Evolutionary conservation across 2,888 invertebrate genomes (phyloP).

Genomic region (Pilophorus perplexus): DNA sequence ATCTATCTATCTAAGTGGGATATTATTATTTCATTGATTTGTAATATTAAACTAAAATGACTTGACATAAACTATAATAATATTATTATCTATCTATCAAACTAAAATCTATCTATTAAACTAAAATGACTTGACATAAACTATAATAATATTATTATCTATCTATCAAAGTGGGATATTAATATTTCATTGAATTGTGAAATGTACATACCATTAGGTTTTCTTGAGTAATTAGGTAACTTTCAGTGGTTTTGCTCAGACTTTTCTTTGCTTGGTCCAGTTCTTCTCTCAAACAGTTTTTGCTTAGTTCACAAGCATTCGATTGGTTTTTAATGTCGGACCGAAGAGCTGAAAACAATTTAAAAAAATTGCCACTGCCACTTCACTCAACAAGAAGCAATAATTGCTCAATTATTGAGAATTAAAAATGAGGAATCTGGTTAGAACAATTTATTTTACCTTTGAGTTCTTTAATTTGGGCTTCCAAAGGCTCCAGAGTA

Average conservation of each 20-base stretch:
- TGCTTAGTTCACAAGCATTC: constrained; percentile 39
- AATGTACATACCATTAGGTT: constrained; percentile 44
- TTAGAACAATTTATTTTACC: constrained; percentile 16
- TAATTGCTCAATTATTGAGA: background rate
- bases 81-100: too few relatives aligned
- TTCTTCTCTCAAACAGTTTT: constrained; percentile 35
- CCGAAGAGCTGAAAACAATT: constrained; percentile 38
- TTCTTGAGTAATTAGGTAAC: constrained; percentile 42
- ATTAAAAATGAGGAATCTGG: background rate
- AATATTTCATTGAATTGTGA: too few relatives aligned
- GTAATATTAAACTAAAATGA: too few relatives aligned
- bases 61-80: too few relatives aligned
- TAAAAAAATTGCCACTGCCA: background rate
- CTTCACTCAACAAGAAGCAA: too few relatives aligned
- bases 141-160: too few relatives aligned
- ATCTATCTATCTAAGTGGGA: too few relatives aligned
- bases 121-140: too few relatives aligned
- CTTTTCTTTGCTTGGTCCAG: constrained; percentile 42
- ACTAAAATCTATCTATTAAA: too few relatives aligned
- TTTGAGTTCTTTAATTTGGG: constrained; percentile 32
- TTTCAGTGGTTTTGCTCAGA: constrained; percentile 40
- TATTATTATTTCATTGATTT: too few relatives aligned
- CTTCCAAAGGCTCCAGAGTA: constrained; percentile 13
- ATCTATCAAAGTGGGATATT: too few relatives aligned
- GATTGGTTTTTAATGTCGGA: constrained; percentile 42